These are phyloP conservation scores for Sebastes dallii DNA, from an alignment of 2,797 vertebrate genomes.

Conservation along the genomic window DNA sequence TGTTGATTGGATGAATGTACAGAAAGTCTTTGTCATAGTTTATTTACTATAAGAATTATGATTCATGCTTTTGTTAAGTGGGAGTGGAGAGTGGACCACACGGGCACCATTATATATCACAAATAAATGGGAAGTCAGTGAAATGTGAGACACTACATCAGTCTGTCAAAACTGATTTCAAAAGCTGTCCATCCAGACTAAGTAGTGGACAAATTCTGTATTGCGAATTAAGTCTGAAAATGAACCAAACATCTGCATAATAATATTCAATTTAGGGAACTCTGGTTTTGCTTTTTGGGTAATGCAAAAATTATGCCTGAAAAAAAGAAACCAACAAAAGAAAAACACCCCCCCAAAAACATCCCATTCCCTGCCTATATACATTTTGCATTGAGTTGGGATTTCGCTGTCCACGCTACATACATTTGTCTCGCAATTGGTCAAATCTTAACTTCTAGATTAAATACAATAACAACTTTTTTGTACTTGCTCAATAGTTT, in stretches of 20 bases:
- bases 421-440: no score
- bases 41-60: slow-evolving; percentile 47
- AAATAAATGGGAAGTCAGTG: slow-evolving; percentile 26
- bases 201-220: slow-evolving; percentile 15
- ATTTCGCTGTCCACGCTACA: no score
- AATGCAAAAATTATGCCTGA: background rate
- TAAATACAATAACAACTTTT: no score
- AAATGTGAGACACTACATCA: slow-evolving; percentile 37
- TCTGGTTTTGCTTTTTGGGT: background rate
- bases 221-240: slow-evolving; percentile 5
- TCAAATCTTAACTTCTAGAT: no score
- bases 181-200: slow-evolving; percentile 15
- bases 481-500: no score
- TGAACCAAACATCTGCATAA: slow-evolving; percentile 9
- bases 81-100: slow-evolving; percentile 25
- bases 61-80: slow-evolving; percentile 50
- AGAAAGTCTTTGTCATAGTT: slow-evolving; percentile 50
- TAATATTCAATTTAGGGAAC: background rate
- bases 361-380: background rate
- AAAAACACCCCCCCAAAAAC: background rate
- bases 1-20: slow-evolving; percentile 46
- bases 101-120: slow-evolving; percentile 10
- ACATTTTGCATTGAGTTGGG: no score
- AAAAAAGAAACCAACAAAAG: background rate
- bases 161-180: slow-evolving; percentile 40